phyloP scores from a whole-genome alignment of 2,888 invertebrate species.

The Mythimna loreyi region DNA sequence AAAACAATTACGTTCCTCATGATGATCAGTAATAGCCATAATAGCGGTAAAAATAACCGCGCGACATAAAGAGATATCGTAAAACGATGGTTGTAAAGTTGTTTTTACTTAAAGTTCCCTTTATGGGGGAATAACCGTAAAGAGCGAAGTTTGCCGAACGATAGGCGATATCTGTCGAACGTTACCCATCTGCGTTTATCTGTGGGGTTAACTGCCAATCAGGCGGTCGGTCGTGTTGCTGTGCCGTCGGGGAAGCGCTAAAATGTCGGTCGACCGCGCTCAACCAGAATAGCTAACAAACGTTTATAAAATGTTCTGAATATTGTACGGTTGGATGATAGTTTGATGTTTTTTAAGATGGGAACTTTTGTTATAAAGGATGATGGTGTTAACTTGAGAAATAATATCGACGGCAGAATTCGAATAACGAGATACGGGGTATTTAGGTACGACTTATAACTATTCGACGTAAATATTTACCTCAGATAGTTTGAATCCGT shows the following conservation, averaged over 20 bases:
- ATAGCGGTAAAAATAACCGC: slow-evolving; percentile 78
- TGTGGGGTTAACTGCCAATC: slow-evolving; percentile 75
- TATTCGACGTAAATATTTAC: too few species aligned
- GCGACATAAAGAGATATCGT: slow-evolving; percentile 79
- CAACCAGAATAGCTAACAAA: slow-evolving; percentile 36
- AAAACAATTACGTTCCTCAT: slow-evolving; percentile 75
- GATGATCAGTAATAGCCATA: slow-evolving; percentile 72
- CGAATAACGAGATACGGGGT: too few species aligned
- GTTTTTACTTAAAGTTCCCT: slow-evolving; percentile 87
- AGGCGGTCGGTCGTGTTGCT: slow-evolving; percentile 59
- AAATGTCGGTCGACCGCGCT: slow-evolving; percentile 53
- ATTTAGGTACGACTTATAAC: too few species aligned
- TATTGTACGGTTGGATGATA: slow-evolving; percentile 11
- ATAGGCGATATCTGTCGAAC: slow-evolving; percentile 80
- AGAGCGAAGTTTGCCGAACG: slow-evolving; percentile 83
- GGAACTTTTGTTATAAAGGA: background rate
- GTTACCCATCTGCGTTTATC: slow-evolving; percentile 80
- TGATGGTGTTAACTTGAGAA: background rate
- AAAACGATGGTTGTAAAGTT: slow-evolving; percentile 86
- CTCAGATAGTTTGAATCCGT: too few species aligned
- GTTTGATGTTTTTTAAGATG: slow-evolving; percentile 9
- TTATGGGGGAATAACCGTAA: slow-evolving; percentile 88
- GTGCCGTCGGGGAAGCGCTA: slow-evolving; percentile 52
- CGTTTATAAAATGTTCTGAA: slow-evolving; percentile 30
- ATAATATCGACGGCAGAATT: too few species aligned